Base-by-base conservation (phyloP, 1,140 invertebrate species). In the Aleiodes sp. region DNA sequence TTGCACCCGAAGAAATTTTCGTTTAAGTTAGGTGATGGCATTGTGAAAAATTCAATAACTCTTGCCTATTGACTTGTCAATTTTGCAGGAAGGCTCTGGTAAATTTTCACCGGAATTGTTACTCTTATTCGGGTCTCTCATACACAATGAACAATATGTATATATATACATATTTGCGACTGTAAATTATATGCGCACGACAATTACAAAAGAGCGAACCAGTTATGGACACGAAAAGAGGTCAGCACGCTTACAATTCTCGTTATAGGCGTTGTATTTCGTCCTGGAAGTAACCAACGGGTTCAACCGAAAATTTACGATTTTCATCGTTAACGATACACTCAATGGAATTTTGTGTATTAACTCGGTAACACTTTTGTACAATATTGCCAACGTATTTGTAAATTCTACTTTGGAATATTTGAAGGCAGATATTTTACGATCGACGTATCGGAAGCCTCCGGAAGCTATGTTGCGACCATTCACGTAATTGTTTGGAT, bases 301-400 rank as follows among this genome's bases (percentile, higher is more conserved):
- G 64, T 73, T 74, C 3, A 24, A n/a, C 21, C 60, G 57, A 65
- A 70, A 73, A 71, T 76, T 75, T 73, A 71, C 71, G 66, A 68
- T 77, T 78, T 72, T 73, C 67, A 39, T 57, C 56, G 60, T 66
- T 75, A 70, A 39, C 59, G 37, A 52, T 2, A 52, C 14, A 1
- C 3, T 52, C 46, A 24, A 19, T n/a, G 9, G 46, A 52, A 52
- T 52, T 19, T 52, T 2, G 1, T 2, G 16, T 9, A 7, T 16
- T 21, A 24, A 9, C 46, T 24, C 19, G 41, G n/a, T n/a, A n/a
- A 24, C 1, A 52, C 21, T 52, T 52, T 52, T 52, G 12, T 52
- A 6, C 46, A 24, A 19, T n/a, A n/a, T n/a, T n/a, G n/a, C n/a
- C n/a, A n/a, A n/a, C n/a, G n/a, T n/a, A n/a, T n/a, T n/a, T n/a